Evolutionary conservation across 2,888 invertebrate species (phyloP), one percentile per base, ranked within the genome.

Genomic region (Lydus trimaculatus): DNA sequence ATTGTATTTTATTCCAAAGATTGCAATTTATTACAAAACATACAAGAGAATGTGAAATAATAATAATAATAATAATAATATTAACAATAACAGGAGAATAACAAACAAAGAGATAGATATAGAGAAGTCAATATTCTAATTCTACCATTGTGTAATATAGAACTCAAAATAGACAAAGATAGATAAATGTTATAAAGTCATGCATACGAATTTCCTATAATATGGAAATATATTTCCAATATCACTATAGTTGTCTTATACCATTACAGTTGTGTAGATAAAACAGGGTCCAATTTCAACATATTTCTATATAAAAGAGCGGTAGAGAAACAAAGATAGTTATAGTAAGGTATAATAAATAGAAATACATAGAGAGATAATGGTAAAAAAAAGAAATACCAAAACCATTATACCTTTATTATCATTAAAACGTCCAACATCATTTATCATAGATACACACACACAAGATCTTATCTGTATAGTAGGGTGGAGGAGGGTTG

Each of bases 151-250:
- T 17, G 7, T 43, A 43, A 43, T 43, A 43, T 17, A 59, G 48
- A 65, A 39, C 48, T 33, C 61, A 23, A 62, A 58, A 33, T 48
- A 64, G 66, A 52, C 64, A 48, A 58, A 75, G 70, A 70, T 71
- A 71, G 71, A 72, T 67, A 64, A 71, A 73, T 66, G 69, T 72
- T 69, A 71, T 72, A 75, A 72, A 78, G 74, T 76, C 78, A 79
- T 81, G 81, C 81, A 82, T 82, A 81, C 81, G 81, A 82, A 82
- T 81, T 77, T 80, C 75, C 76, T 71, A 70, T 81, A 82, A 81
- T 81, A 76, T 72, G 78, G 68, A 74, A 78, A 81, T 82, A 82
- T 82, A 81, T 82, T 80, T 78, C 79, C 78, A 74, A 79, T 79
- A 80, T 80, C 76, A 78, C 80, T 23, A 52, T 52, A 52, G 48